Evolutionary conservation across 2,113 vertebrate species (phyloP).

Genomic region (Barnardius zonarius): DNA sequence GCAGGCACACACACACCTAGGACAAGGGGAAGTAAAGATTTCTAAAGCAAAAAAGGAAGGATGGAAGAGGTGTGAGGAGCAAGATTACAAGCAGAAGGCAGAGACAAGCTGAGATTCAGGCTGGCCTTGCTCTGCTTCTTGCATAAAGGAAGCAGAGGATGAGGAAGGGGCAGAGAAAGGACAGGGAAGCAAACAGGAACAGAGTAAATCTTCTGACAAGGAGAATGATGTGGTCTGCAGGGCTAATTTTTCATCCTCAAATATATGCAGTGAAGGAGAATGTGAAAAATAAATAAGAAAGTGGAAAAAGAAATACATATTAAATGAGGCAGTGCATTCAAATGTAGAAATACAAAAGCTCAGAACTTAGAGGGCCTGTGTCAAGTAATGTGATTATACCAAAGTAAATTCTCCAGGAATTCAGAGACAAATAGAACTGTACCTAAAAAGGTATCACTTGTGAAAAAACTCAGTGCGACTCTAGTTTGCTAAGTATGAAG

Average conservation of each 20-base stretch:
- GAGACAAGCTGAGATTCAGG: background rate
- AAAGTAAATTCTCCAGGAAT: constrained; percentile 5
- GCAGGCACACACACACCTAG: background rate
- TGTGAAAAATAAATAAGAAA: constrained; percentile 4
- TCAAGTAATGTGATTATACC: background rate
- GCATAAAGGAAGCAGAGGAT: background rate
- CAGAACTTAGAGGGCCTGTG: background rate
- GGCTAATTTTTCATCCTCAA: constrained; percentile 8
- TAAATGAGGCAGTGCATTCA: background rate
- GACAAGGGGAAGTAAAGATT: background rate
- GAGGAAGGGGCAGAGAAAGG: background rate
- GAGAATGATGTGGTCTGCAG: background rate
- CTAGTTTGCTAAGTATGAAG: background rate
- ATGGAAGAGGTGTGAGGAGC: background rate
- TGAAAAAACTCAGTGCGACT: background rate
- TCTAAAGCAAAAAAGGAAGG: background rate
- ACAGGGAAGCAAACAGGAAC: background rate
- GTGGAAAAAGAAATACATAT: background rate
- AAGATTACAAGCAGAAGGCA: background rate
- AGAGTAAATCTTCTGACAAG: background rate
- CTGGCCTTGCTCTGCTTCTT: rapidly evolving
- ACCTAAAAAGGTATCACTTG: background rate
- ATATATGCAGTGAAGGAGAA: background rate
- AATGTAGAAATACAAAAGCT: background rate
- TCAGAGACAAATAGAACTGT: background rate